Percentiles rank a stretch among this genome's conserved stretches.
Conservation (phyloP, 2,888 invertebrate species). For the Leptinotarsa rubiginosa region DNA sequence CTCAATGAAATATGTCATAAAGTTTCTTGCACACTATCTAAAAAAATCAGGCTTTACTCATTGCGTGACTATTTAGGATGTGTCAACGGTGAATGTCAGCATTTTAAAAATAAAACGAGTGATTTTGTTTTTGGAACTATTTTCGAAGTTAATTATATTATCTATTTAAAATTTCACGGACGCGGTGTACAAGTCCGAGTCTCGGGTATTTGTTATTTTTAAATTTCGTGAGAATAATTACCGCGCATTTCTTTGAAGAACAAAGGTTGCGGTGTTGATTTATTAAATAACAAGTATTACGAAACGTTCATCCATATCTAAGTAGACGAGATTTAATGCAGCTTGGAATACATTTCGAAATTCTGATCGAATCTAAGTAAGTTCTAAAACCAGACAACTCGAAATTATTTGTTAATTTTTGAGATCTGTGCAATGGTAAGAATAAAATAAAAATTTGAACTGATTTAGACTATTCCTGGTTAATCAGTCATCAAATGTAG, state of each 20-base stretch:
- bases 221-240: background rate
- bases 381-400: too few species aligned
- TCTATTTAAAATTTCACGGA: constrained; percentile 27
- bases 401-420: too few species aligned
- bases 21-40: constrained; percentile 1
- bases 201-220: constrained; percentile 16
- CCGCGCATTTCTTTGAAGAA: background rate
- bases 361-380: too few species aligned
- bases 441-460: too few species aligned
- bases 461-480: too few species aligned
- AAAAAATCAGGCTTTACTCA: constrained; percentile 5
- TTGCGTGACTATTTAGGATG: constrained; percentile 21
- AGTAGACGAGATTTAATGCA: background rate
- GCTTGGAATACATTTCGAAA: background rate
- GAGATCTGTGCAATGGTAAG: too few species aligned
- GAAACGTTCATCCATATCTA: background rate
- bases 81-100: constrained; percentile 14
- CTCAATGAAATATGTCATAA: constrained; percentile 6
- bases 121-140: constrained; percentile 21
- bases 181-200: constrained; percentile 13
- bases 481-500: too few species aligned
- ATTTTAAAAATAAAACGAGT: constrained; percentile 10
- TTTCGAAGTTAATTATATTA: constrained; percentile 25
- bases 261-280: background rate
- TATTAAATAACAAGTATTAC: background rate